Conservation (phyloP, 2,113 vertebrate genomes). For the Xenopus borealis region DNA sequence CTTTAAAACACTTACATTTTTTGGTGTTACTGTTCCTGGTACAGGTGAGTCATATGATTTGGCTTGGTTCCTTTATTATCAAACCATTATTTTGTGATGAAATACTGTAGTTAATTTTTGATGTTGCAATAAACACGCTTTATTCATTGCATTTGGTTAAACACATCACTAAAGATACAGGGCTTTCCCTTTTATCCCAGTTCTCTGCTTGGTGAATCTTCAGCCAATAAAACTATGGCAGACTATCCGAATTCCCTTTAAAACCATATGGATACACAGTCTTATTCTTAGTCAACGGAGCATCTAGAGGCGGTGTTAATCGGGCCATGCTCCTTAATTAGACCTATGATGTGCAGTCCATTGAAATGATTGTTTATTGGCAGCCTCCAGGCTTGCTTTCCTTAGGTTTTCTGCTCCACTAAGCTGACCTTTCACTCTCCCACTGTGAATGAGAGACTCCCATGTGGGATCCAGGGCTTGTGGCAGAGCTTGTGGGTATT, state of each 20-base stretch:
- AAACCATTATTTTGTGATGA: no score
- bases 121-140: no score
- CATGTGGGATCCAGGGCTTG: constrained; percentile 5
- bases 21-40: no score
- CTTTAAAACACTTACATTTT: no score
- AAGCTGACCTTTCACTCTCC: constrained; percentile 31
- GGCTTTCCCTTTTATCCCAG: no score
- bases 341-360: constrained; percentile 18
- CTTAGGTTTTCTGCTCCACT: constrained; percentile 20
- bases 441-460: constrained; percentile 14
- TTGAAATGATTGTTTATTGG: constrained; percentile 17
- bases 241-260: not conserved
- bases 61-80: no score
- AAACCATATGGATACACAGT: not conserved
- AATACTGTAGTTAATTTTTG: no score
- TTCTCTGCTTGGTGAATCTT: no score
- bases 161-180: no score
- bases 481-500: constrained; percentile 5
- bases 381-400: constrained; percentile 24
- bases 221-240: not conserved
- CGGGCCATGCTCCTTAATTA: constrained; percentile 19
- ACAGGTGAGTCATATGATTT: no score
- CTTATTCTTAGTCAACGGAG: constrained; percentile 11
- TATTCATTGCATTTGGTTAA: no score
- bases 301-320: not conserved